Percentiles rank a stretch among this genome's conserved stretches.
phyloP scores from a whole-genome alignment of 2,113 vertebrate genomes.

The Siniperca chuatsi region DNA sequence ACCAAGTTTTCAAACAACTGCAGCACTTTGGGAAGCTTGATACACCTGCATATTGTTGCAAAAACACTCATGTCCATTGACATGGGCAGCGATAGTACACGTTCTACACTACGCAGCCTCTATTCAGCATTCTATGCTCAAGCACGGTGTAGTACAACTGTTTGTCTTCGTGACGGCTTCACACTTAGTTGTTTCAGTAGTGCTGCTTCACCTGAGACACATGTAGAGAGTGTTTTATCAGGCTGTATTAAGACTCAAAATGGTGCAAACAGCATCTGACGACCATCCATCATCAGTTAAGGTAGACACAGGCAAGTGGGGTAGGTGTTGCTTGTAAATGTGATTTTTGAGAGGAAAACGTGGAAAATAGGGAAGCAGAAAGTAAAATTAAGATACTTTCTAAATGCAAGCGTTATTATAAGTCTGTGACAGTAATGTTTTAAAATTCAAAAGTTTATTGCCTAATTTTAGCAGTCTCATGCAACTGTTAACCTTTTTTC shows the following conservation, averaged over 20 bases:
- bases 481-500: not conserved
- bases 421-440: not conserved
- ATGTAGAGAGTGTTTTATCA: not conserved
- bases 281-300: not conserved
- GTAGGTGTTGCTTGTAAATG: not conserved
- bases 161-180: not conserved
- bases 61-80: not conserved
- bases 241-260: not conserved
- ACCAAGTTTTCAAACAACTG: not conserved
- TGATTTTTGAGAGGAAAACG: not conserved
- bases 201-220: not conserved
- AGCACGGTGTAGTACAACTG: not conserved
- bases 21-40: not conserved
- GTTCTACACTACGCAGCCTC: not conserved
- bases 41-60: not conserved
- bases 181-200: not conserved
- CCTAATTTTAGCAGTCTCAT: not conserved
- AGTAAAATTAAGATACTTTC: not conserved
- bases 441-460: not conserved
- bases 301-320: no score
- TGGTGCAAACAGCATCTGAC: not conserved
- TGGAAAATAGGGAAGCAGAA: not conserved
- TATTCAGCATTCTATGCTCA: not conserved
- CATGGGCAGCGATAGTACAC: not conserved
- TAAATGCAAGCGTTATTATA: not conserved